phyloP scores from a whole-genome alignment of 1,140 invertebrate species.

The Solenopsis fugax region DNA sequence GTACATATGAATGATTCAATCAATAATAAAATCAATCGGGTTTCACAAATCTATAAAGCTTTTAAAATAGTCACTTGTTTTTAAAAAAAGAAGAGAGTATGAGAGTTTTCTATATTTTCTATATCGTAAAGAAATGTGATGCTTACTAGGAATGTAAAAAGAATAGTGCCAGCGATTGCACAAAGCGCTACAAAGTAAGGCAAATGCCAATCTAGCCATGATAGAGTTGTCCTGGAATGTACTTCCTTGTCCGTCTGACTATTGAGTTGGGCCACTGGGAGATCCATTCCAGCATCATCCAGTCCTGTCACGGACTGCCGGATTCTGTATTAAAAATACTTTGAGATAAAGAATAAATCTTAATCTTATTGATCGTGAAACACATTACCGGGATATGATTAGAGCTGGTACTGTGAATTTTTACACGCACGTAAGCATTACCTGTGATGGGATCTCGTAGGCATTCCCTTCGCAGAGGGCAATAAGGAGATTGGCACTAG shows the following conservation, averaged over 20 bases:
- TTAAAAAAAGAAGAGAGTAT: not conserved
- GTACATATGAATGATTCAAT: not conserved
- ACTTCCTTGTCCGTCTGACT: slow-evolving; percentile 82
- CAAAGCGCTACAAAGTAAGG: slow-evolving; percentile 84
- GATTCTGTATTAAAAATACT: slow-evolving; percentile 75
- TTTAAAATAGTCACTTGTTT: not conserved
- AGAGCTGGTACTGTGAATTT: not conserved
- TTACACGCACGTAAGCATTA: slow-evolving; percentile 63
- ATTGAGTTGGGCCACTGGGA: slow-evolving; percentile 83
- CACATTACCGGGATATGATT: not conserved
- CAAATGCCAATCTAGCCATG: slow-evolving; percentile 86
- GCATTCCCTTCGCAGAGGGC: slow-evolving; percentile 84
- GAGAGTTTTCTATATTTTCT: not conserved
- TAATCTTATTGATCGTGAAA: slow-evolving; percentile 33
- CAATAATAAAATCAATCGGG: no score
- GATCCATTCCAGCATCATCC: slow-evolving; percentile 87
- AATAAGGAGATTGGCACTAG: slow-evolving; percentile 81
- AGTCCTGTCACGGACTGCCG: slow-evolving; percentile 86
- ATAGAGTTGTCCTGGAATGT: slow-evolving; percentile 79
- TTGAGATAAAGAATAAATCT: slow-evolving; percentile 25
- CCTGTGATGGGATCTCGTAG: slow-evolving; percentile 84
- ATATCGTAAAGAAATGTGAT: slow-evolving; percentile 1
- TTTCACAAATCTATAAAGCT: not conserved
- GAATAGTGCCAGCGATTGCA: slow-evolving; percentile 84
- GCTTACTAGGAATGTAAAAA: slow-evolving; percentile 86